Evolutionary conservation across 2,797 vertebrate species (phyloP).

Genomic region (Epinephelus malabaricus): DNA sequence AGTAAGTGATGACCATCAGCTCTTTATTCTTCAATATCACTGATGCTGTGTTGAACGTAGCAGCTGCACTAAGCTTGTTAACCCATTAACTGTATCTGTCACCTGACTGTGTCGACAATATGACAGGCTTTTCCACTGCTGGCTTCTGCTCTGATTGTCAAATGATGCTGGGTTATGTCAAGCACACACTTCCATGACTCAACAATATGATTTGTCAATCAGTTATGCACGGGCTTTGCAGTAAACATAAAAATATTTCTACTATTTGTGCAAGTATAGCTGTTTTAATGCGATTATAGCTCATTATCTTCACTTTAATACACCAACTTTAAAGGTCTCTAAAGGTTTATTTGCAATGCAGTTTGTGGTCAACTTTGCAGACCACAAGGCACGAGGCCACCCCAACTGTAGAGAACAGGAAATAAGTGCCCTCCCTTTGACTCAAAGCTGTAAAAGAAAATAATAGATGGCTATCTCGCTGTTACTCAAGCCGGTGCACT

Average conservation of each 20-base stretch:
- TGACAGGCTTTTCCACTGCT: slow-evolving; percentile 47
- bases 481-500: slow-evolving; percentile 73
- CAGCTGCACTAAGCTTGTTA: slow-evolving; percentile 34
- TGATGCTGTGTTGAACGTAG: slow-evolving; percentile 29
- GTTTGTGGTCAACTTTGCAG: slow-evolving; percentile 56
- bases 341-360: slow-evolving; percentile 45
- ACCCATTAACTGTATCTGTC: slow-evolving; percentile 47
- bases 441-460: slow-evolving; percentile 76
- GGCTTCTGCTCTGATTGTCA: slow-evolving; percentile 12
- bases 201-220: neutral
- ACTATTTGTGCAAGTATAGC: neutral
- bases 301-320: slow-evolving; percentile 12
- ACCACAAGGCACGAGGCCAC: slow-evolving; percentile 62
- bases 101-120: slow-evolving; percentile 44
- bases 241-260: neutral
- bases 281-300: neutral
- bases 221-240: slow-evolving; percentile 6
- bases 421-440: slow-evolving; percentile 70
- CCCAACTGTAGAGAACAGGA: slow-evolving; percentile 62
- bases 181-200: slow-evolving; percentile 19
- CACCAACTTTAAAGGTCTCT: neutral
- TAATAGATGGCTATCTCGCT: slow-evolving; percentile 82
- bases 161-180: slow-evolving; percentile 25
- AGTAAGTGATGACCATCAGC: slow-evolving; percentile 1
- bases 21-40: slow-evolving; percentile 5